Conservation (phyloP, 2,888 invertebrate genomes). For the Ochropacha duplaris region DNA sequence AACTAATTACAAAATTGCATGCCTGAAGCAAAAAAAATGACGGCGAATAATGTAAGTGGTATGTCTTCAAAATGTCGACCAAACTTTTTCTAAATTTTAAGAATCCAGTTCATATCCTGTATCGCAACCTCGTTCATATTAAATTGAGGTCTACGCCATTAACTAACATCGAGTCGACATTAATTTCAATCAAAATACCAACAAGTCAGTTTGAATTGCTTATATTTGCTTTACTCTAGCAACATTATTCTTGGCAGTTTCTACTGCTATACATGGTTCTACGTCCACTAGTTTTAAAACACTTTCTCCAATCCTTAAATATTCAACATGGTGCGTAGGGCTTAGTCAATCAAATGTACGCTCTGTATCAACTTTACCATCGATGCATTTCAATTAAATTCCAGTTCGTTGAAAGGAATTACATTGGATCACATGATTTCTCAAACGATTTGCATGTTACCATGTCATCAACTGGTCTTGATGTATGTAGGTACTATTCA, state of each 20-base stretch:
- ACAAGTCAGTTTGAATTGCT: not conserved
- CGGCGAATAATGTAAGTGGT: not conserved
- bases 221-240: not conserved
- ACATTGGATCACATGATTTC: not conserved
- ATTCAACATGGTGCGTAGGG: not conserved
- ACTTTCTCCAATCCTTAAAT: not conserved
- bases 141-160: not conserved
- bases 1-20: not conserved
- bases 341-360: not conserved
- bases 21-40: not conserved
- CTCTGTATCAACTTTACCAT: not conserved
- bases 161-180: not conserved
- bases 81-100: not conserved
- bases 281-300: not conserved
- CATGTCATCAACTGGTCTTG: not conserved
- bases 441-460: not conserved
- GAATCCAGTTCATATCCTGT: not conserved
- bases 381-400: not conserved
- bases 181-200: not conserved
- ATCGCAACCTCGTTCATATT: not conserved
- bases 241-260: not conserved
- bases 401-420: not conserved
- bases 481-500: too few relatives aligned
- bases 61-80: not conserved
- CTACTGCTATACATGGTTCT: not conserved